phyloP scores from a whole-genome alignment of 2,113 vertebrate genomes.

The Sinocyclocheilus grahami region DNA sequence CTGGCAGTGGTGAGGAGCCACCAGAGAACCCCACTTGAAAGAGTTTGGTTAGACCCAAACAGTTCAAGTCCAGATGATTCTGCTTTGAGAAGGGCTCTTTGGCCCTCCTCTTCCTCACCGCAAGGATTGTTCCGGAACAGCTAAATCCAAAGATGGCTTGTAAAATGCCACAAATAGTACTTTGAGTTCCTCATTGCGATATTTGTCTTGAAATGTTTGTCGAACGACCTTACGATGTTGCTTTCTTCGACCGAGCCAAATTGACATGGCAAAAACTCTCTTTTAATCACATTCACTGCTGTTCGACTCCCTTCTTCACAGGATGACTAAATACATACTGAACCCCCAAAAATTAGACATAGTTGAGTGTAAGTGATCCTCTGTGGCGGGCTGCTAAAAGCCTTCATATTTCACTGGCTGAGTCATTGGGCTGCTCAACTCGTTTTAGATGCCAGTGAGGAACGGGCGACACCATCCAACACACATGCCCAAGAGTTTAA shows the following conservation, averaged over 20 bases:
- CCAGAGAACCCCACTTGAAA: constrained; percentile 18
- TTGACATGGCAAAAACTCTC: constrained; percentile 7
- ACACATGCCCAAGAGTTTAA: neutral
- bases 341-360: constrained; percentile 21
- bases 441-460: neutral
- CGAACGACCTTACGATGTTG: neutral
- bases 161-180: constrained; percentile 29
- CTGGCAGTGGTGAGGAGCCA: neutral
- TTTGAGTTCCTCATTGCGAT: neutral
- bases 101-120: constrained; percentile 22
- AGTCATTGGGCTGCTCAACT: constrained; percentile 5
- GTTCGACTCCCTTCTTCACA: neutral
- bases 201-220: constrained; percentile 4
- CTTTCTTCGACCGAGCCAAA: neutral
- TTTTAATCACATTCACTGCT: constrained; percentile 9
- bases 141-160: constrained; percentile 17
- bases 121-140: constrained; percentile 28
- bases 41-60: constrained; percentile 17
- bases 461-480: neutral
- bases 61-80: constrained; percentile 18
- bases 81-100: neutral
- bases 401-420: constrained; percentile 33
- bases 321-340: constrained; percentile 18
- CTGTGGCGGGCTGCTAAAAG: neutral
- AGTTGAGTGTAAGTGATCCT: constrained; percentile 31